Base-by-base conservation (phyloP, 2,113 vertebrate genomes). In the Bubo scandiacus region DNA sequence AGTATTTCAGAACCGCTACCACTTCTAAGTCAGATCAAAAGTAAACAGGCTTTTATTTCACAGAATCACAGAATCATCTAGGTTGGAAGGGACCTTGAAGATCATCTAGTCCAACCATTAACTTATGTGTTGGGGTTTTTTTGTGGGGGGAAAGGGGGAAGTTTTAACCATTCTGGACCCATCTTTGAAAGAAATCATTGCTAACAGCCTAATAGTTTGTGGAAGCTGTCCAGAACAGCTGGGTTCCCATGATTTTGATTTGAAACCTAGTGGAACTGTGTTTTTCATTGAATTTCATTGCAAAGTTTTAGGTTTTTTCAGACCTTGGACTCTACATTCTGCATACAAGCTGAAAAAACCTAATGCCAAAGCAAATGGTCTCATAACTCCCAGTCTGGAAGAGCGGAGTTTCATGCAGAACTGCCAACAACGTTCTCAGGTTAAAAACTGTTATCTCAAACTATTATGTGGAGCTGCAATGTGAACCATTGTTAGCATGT, bases 131-230 rank as follows among this genome's bases (percentile, higher is more conserved):
- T n/a, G 34, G 34, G 10, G 3, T 34, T 25, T 63, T 45, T 43
- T 51, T 9, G 3, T 17, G 5, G 23, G 20, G 13, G 2, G 10
- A 10, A 10, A 30, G 5, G 3, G 5, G 0, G 7, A 47, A 47
- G 9, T 15, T 67, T n/a, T 1, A 66, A 27, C 6, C 16, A 3
- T 71, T 92, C 15, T 47, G 20, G 12, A 62, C 4, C 4, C 5
- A 63, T 16, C 11, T 55, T 84, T 74, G 23, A 55, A 89, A 45
- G 1, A 81, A 91, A 55, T 26, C 0, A 11, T 55, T 59, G 26
- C 12, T 59, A 43, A 89, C 75, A 18, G 9, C 4, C 5, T 38
- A 29, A 43, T 2, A 72, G 3, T 36, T 73, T 59, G 20, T 58
- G 30, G 30, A 83, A 49, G 9, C 6, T 81, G 21, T 40, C 22